A percentile compares a stretch with the other conserved stretches of the same genome.
phyloP scores from a whole-genome alignment of 2,797 vertebrate genomes.

The Acridotheres tristis region DNA sequence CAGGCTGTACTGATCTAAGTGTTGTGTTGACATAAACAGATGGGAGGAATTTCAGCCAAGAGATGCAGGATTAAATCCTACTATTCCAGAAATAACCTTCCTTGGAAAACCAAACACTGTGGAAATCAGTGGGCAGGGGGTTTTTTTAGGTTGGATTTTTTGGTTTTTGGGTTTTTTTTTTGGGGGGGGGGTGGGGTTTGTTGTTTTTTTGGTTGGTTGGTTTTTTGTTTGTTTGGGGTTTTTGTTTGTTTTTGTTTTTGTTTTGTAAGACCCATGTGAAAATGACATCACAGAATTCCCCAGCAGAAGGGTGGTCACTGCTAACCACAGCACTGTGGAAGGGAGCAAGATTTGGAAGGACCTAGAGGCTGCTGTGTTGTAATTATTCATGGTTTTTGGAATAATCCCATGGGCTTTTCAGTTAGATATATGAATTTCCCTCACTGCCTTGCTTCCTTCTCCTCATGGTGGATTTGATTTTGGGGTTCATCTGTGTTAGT shows the following conservation, averaged over 20 bases:
- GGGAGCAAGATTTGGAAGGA: background rate
- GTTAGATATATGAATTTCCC: background rate
- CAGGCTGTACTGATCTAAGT: background rate
- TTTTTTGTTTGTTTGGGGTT: too few species aligned
- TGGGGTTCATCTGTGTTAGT: background rate
- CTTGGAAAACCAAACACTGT: background rate
- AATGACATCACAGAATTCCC: background rate
- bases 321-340: background rate
- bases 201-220: too few species aligned
- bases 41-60: background rate
- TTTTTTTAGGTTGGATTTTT: too few species aligned
- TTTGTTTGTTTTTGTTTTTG: background rate
- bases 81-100: background rate
- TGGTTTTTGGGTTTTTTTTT: background rate
- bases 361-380: background rate
- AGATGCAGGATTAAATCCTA: background rate
- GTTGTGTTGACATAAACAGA: background rate
- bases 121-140: background rate
- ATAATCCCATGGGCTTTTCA: background rate
- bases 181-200: too few species aligned
- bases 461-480: background rate
- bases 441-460: background rate
- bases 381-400: background rate
- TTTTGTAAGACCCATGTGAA: background rate
- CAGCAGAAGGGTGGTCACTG: rapidly evolving